Base-by-base conservation (phyloP, 1,140 invertebrate species). In the Lerema accius region DNA sequence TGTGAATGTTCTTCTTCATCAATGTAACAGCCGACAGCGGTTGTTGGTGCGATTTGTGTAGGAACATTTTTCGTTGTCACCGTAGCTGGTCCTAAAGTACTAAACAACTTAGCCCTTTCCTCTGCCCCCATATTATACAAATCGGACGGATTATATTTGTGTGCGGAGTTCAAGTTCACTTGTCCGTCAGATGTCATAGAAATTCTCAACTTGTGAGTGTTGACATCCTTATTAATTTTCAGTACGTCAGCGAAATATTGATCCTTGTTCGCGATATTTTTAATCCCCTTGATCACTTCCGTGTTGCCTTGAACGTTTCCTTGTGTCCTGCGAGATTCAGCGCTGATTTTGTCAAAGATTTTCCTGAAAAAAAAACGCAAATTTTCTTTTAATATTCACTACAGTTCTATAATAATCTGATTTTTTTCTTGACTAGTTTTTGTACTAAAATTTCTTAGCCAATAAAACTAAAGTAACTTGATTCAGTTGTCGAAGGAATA, bases 331-430 rank as follows among this genome's bases (percentile, higher is more conserved):
- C 86, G 71, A 0, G 89, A 79, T 61, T 91, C 89, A 4, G 87
- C 86, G 51, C 81, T 87, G 23, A 89, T 69, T 69, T 91, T 91
- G 64, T 89, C 87, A 40, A 91, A 91, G 48, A 89, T 84, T 88
- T 82, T 90, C 48, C 89, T 91, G 76, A 39, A 50, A 64, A 23
- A 3, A 23, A n/a, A n/a, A n/a, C n/a, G n/a, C 32, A 43, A 19
- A 60, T 19, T 15, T 15, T 37, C n/a, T n/a, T n/a, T n/a, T n/a
- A n/a, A n/a, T n/a, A n/a, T n/a, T n/a, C n/a, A n/a, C n/a, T n/a
- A n/a, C n/a, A n/a, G n/a, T n/a, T n/a, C n/a, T n/a, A n/a, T n/a
- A n/a, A n/a, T n/a, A n/a, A n/a, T n/a, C n/a, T n/a, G n/a, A n/a
- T n/a, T n/a, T n/a, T n/a, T n/a, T n/a, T n/a, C n/a, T n/a, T n/a